Base-by-base conservation (phyloP, 64 coral and sea anemone genomes). In the Pachyseris speciosa region DNA sequence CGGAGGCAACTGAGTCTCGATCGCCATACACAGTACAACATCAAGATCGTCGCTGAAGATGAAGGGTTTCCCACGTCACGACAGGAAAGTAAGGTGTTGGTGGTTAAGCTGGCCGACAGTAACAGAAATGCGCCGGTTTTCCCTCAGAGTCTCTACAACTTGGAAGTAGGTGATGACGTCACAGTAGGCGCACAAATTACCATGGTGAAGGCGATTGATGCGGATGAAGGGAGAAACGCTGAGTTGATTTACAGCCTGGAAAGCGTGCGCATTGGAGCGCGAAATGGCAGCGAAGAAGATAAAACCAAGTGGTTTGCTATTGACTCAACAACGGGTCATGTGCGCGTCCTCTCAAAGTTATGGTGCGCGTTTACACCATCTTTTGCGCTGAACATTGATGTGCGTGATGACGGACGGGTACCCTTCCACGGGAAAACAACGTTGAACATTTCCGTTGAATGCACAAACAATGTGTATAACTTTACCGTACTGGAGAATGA, bases 281-380 rank as follows among this genome's bases (percentile, higher is more conserved):
- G 38, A 5, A 92, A 84, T 12, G 48, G 80, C 45, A 84, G 45
- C 24, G 40, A 38, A 9, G 83, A 70, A 17, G 65, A 92, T 16
- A 64, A 57, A 47, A 3, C 22, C 29, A 84, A 69, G 34, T 92
- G 69, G 38, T 92, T 92, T 75, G 3, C 19, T 12, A 73, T 71
- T 61, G 79, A 84, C 64, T 52, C 42, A 3, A 59, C 6, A 13
- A 84, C 50, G 2, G 95, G 95, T 30, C 45, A 88, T 1, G 45
- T 96, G 72, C 67, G 43, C 19, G 68, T 96, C 17, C 28, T 85
- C 28, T 67, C 78, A 15, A 93, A 93, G 64, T 60, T 96, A 12
- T 96, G 95, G 95, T 96, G 95, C 40, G 50, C 64, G 3, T 96
- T 96, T 45, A 86, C 95, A 2, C 91, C 95, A 17, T 85, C 71